Conservation (phyloP, 2,113 vertebrate genomes). For the Picathartes gymnocephalus region DNA sequence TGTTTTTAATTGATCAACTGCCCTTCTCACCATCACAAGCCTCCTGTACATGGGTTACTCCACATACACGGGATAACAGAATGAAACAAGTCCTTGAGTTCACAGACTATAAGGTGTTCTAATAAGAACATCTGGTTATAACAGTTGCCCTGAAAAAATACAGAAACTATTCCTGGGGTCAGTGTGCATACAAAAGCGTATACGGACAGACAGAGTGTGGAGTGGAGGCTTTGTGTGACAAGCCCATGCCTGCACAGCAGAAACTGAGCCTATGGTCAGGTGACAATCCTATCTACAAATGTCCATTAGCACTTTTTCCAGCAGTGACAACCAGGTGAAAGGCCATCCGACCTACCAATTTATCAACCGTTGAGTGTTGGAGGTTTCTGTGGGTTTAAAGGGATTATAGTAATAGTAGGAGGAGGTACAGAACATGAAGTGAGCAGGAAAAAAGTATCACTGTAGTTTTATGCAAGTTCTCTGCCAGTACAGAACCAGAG, state of each 20-base stretch:
- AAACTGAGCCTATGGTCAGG: not conserved
- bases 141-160: not conserved
- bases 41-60: not conserved
- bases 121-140: not conserved
- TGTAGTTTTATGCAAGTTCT: not conserved
- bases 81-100: not conserved
- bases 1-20: not conserved
- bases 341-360: not conserved
- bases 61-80: not conserved
- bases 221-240: not conserved
- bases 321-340: not conserved
- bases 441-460: not conserved
- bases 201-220: not conserved
- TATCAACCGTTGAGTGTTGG: not conserved
- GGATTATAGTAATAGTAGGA: not conserved
- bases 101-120: not conserved
- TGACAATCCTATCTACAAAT: not conserved
- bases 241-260: not conserved
- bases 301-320: conserved; percentile 29
- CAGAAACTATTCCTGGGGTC: not conserved
- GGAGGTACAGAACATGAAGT: not conserved
- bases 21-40: not conserved
- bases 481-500: not conserved
- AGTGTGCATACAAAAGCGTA: not conserved
- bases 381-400: not conserved